phyloP scores from a whole-genome alignment of 2,888 invertebrate genomes.

The Tipula confusa region DNA sequence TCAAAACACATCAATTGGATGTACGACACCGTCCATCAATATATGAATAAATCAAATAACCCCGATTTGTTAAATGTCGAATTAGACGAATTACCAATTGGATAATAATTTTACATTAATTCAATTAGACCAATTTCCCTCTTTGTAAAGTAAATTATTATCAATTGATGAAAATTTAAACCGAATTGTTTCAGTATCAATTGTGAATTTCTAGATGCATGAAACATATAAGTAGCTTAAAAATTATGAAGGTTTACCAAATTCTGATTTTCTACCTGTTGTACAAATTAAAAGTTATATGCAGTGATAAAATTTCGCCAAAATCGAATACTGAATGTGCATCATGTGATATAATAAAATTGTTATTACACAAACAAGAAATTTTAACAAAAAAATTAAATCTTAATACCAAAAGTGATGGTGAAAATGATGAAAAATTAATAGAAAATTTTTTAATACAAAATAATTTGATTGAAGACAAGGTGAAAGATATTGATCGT shows the following conservation, averaged over 20 bases:
- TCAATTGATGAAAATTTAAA: not conserved
- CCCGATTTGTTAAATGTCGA: not conserved
- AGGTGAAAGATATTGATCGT: slow-evolving; percentile 54
- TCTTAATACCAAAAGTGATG: not conserved
- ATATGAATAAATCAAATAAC: not conserved
- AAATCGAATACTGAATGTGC: not conserved
- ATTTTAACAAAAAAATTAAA: not conserved
- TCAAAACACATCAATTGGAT: not conserved
- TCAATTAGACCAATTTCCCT: not conserved
- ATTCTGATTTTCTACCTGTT: not conserved
- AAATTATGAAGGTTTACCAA: not conserved
- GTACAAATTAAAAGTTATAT: not conserved
- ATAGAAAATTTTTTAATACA: slow-evolving; percentile 1
- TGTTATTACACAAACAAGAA: not conserved
- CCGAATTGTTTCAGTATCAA: not conserved
- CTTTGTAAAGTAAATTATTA: not conserved
- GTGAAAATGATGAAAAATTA: not conserved
- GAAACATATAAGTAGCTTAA: not conserved
- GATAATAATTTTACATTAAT: not conserved
- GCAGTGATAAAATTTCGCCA: not conserved
- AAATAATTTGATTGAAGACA: slow-evolving; percentile 37
- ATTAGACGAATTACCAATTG: not conserved
- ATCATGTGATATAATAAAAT: not conserved
- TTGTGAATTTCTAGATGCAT: not conserved
- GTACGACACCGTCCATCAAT: not conserved